phyloP scores from a whole-genome alignment of 2,888 invertebrate species.

The Nyleta sp. region DNA sequence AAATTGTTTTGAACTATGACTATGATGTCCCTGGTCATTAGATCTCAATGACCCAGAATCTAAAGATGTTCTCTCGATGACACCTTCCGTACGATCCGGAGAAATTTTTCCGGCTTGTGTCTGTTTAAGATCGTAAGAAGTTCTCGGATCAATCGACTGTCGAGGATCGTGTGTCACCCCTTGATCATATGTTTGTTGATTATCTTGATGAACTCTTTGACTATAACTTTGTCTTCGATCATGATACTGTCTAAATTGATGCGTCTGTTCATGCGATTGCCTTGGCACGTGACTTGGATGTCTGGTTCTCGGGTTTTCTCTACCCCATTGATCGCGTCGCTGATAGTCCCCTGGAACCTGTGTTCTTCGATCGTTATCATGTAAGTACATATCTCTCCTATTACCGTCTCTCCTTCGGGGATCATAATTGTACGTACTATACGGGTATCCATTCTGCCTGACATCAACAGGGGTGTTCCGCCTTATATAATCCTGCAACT shows the following conservation, averaged over 20 bases:
- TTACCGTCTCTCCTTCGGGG: neutral
- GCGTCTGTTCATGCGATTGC: too few relatives aligned
- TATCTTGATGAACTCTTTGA: neutral
- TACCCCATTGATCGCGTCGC: neutral
- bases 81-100: neutral
- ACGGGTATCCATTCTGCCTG: constrained; percentile 26
- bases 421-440: constrained; percentile 24
- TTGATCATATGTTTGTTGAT: too few relatives aligned
- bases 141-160: too few relatives aligned
- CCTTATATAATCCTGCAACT: constrained; percentile 60
- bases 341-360: constrained; percentile 8
- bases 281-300: constrained; percentile 1
- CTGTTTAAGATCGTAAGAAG: neutral
- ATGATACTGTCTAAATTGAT: constrained; percentile 7
- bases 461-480: constrained; percentile 64
- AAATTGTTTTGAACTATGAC: neutral
- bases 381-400: constrained; percentile 1
- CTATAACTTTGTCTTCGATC: neutral
- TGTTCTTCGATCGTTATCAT: constrained; percentile 11
- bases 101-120: neutral
- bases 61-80: constrained; percentile 1
- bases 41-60: neutral
- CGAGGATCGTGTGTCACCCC: too few relatives aligned
- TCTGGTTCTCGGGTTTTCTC: neutral
- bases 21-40: neutral